phyloP scores from a whole-genome alignment of 2,888 invertebrate genomes.

The Ochropacha duplaris region DNA sequence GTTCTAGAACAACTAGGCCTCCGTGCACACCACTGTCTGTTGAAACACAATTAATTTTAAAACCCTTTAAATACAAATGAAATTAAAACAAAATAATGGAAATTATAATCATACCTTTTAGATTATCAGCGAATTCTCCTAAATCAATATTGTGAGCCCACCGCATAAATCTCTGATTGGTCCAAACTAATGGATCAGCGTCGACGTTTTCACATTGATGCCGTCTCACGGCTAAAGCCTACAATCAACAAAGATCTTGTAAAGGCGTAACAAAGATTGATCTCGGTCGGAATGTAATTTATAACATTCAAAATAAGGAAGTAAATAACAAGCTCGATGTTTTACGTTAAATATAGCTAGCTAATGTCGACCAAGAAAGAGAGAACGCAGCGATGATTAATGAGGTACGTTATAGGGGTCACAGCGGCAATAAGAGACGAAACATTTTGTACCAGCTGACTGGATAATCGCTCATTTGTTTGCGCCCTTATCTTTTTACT shows the following conservation, averaged over 20 bases:
- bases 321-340: constrained; percentile 43
- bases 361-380: constrained; percentile 33
- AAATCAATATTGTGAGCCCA: constrained; percentile 97
- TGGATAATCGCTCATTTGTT: constrained; percentile 63
- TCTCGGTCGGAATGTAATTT: constrained; percentile 37
- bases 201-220: constrained; percentile 94
- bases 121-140: constrained; percentile 95
- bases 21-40: constrained; percentile 97
- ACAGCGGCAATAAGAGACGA: constrained; percentile 36
- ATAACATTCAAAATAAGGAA: constrained; percentile 37
- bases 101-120: constrained; percentile 86
- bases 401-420: constrained; percentile 55
- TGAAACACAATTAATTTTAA: constrained; percentile 17
- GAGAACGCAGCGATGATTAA: constrained; percentile 59
- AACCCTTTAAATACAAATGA: not conserved
- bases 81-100: constrained; percentile 6
- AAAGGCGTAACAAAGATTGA: constrained; percentile 41
- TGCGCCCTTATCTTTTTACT: constrained; percentile 45
- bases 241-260: constrained; percentile 44
- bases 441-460: constrained; percentile 55
- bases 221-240: constrained; percentile 93
- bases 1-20: constrained; percentile 95
- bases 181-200: constrained; percentile 97
- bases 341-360: constrained; percentile 51
- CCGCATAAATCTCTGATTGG: constrained; percentile 95